These are phyloP conservation scores for Apamea anceps DNA, from an alignment of 2,888 invertebrate genomes.

Conservation along the genomic window DNA sequence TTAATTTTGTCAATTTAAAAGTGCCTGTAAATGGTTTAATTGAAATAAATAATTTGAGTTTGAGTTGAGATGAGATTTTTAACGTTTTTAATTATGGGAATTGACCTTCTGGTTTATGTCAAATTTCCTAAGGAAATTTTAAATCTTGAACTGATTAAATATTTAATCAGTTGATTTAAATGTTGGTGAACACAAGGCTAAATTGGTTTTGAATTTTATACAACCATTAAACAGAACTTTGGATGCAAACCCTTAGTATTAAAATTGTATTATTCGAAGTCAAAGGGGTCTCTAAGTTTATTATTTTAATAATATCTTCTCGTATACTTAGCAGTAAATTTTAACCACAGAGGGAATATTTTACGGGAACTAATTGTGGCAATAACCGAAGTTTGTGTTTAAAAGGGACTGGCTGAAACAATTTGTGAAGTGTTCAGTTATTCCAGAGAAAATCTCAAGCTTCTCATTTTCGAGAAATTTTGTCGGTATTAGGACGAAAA, in stretches of 20 bases:
- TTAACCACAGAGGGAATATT: conserved; percentile 84
- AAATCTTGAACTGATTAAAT: neutral
- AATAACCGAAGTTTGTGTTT: conserved; percentile 82
- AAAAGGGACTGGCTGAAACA: conserved; percentile 74
- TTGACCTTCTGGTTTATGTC: no score
- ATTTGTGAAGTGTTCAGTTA: conserved; percentile 81
- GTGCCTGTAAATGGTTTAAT: no score
- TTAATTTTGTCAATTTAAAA: no score
- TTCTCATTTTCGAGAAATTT: conserved; percentile 48
- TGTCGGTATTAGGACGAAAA: conserved; percentile 10
- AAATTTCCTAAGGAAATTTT: neutral
- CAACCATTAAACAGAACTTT: conserved; percentile 4
- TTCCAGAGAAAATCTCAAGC: conserved; percentile 71
- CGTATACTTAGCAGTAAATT: conserved; percentile 63
- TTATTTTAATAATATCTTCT: conserved; percentile 74
- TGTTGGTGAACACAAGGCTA: neutral
- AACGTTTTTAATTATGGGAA: no score
- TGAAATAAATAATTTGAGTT: no score
- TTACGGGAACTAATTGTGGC: conserved; percentile 82
- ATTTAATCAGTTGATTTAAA: neutral
- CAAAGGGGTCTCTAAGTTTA: conserved; percentile 65
- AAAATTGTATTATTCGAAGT: conserved; percentile 58
- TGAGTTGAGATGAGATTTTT: no score
- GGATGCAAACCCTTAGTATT: conserved; percentile 28
- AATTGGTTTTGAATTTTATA: neutral